A percentile compares a stretch with the other conserved stretches of the same genome.
These are phyloP conservation scores for Drosophila jambulina DNA, from an alignment of 1,140 invertebrate species.

Conservation along the genomic window DNA sequence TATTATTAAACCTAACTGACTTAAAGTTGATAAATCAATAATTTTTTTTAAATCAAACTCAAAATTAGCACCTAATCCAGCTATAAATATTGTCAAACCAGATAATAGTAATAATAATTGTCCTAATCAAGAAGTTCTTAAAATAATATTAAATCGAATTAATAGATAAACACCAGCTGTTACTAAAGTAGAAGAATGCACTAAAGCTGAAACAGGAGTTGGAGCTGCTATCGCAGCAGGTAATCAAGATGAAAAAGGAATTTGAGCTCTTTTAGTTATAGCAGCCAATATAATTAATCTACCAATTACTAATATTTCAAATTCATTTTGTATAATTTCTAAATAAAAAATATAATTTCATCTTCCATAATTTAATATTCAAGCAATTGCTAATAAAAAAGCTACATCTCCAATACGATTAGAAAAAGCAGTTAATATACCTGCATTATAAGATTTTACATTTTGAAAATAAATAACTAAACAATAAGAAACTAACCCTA, in stretches of 20 bases:
- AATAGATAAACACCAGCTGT: constrained; percentile 90
- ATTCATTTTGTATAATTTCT: constrained; percentile 85
- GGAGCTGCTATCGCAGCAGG: constrained; percentile 90
- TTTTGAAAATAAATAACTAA: constrained; percentile 89
- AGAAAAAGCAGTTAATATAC: constrained; percentile 87
- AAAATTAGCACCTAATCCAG: constrained; percentile 87
- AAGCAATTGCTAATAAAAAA: constrained; percentile 87
- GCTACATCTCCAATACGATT: constrained; percentile 88
- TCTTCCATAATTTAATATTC: constrained; percentile 86
- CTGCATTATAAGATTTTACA: constrained; percentile 87
- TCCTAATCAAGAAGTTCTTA: constrained; percentile 69
- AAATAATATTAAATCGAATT: constrained; percentile 87
- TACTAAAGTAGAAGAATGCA: constrained; percentile 91
- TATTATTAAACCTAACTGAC: constrained; percentile 87
- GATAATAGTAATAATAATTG: constrained; percentile 85
- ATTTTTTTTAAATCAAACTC: constrained; percentile 90
- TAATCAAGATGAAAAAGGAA: constrained; percentile 89
- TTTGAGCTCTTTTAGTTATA: constrained; percentile 91
- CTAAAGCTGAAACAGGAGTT: constrained; percentile 90
- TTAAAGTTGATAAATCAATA: constrained; percentile 90
- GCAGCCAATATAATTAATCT: constrained; percentile 86
- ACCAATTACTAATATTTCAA: constrained; percentile 85
- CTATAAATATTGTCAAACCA: constrained; percentile 87
- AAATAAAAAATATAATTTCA: constrained; percentile 86
- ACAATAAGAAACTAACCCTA: constrained; percentile 89